Conservation (phyloP, 2,888 invertebrate species). For the Ochropleura leucogaster region DNA sequence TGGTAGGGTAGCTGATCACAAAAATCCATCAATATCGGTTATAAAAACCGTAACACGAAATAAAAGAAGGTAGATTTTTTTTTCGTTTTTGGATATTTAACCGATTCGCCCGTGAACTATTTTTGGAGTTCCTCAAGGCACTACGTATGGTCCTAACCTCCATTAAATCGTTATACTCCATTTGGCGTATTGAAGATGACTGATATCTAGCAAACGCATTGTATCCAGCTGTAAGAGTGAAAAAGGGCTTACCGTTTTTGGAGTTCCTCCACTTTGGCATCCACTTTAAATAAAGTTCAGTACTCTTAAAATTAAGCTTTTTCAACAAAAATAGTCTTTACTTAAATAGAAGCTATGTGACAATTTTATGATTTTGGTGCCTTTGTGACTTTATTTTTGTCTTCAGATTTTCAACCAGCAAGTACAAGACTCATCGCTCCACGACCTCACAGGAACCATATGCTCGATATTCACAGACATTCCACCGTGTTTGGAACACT, state of each 20-base stretch:
- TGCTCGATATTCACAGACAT: constrained; percentile 73
- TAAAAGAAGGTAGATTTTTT: not conserved
- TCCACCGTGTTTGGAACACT: constrained; percentile 73
- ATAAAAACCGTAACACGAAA: not conserved
- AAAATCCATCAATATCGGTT: not conserved
- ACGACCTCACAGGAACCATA: constrained; percentile 76
- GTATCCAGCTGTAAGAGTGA: not conserved
- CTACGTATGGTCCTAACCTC: not conserved
- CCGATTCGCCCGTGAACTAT: not conserved
- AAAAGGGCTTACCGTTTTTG: not conserved
- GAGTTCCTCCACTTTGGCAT: not conserved
- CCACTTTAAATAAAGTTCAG: not conserved
- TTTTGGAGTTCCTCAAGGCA: constrained; percentile 8
- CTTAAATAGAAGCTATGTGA: too few species aligned
- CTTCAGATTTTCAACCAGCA: constrained; percentile 81
- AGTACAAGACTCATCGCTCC: constrained; percentile 74
- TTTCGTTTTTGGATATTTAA: not conserved
- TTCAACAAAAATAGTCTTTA: not conserved
- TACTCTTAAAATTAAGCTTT: not conserved
- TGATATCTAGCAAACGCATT: not conserved
- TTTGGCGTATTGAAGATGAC: not conserved
- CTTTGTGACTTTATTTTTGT: not conserved
- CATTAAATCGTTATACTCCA: not conserved
- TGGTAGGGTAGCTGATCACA: too few species aligned
- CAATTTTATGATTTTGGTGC: not conserved